These are phyloP conservation scores for Phalacrocorax carbo DNA, from an alignment of 2,113 vertebrate species.

Conservation along the genomic window DNA sequence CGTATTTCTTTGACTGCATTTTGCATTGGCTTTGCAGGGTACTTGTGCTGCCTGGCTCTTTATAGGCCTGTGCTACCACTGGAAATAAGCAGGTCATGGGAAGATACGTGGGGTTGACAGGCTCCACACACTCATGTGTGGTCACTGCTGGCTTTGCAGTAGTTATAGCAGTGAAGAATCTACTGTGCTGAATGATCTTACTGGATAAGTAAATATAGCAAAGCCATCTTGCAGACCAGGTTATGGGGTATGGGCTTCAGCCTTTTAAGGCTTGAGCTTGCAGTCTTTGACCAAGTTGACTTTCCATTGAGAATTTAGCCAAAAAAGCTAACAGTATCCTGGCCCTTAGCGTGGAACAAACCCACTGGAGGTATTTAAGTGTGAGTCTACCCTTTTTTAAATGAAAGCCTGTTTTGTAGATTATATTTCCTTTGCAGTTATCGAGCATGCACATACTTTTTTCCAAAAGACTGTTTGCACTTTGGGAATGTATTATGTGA, in stretches of 20 bases:
- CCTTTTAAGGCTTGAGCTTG: background rate
- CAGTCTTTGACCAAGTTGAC: background rate
- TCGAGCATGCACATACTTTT: background rate
- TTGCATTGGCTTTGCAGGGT: background rate
- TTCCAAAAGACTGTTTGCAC: background rate
- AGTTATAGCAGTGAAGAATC: background rate
- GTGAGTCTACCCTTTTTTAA: background rate
- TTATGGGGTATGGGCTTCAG: background rate
- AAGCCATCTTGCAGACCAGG: background rate
- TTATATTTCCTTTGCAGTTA: background rate
- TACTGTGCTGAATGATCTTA: background rate
- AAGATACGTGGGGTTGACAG: background rate
- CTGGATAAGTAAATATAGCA: background rate
- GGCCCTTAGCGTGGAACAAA: background rate
- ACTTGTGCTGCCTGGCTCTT: background rate
- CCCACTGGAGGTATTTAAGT: background rate
- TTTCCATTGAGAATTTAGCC: background rate
- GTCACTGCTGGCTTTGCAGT: background rate
- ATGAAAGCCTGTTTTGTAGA: background rate
- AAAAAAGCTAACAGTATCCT: background rate
- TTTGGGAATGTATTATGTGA: background rate
- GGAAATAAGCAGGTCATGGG: background rate
- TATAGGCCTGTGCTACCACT: background rate
- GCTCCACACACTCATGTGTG: background rate
- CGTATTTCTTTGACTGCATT: background rate